Evolutionary conservation across 2,797 vertebrate genomes (phyloP), one percentile per base, ranked within the genome.

Genomic region (Anguilla anguilla): DNA sequence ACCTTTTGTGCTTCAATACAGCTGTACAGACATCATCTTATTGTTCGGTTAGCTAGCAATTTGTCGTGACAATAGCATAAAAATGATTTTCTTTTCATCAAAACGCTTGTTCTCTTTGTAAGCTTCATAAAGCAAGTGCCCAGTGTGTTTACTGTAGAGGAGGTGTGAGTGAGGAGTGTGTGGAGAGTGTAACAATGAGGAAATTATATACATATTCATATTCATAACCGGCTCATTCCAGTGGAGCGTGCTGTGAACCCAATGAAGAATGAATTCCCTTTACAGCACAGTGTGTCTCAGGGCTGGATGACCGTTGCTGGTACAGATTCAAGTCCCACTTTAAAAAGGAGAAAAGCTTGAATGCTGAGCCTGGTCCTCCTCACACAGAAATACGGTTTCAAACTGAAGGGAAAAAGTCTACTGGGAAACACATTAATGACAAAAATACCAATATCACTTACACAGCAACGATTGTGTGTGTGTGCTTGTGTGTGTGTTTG

Each of bases 231-330:
- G 35, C 35, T 35, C 51, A 51, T 51, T 51, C 51, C 6, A 51
- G 51, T 51, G 51, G 51, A 51, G 49, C 49, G 10, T 6, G 49
- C 49, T 6, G 49, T 51, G 6, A 72, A 81, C 11, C 35, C 13
- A 28, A 51, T 64, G 53, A 55, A 87, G 82, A 87, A 82, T 87
- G 79, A 83, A 46, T 87, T 87, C 83, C 77, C 86, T 87, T 79
- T 39, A 81, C 74, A 57, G 74, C 61, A 64, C 77, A 74, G 51
- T 35, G 57, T 86, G 69, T 31, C 72, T 57, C 31, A 22, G n/a
- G 39, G 59, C 64, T 67, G 74, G 53, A 25, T 39, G 46, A 9
- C 55, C 31, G 22, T 83, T 64, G 55, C 55, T 31, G 57, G n/a
- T 79, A 61, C 59, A 59, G 49, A 57, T 86, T 59, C 53, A 64